Conservation (phyloP, 2,888 invertebrate genomes). For the Colostygia pectinataria region DNA sequence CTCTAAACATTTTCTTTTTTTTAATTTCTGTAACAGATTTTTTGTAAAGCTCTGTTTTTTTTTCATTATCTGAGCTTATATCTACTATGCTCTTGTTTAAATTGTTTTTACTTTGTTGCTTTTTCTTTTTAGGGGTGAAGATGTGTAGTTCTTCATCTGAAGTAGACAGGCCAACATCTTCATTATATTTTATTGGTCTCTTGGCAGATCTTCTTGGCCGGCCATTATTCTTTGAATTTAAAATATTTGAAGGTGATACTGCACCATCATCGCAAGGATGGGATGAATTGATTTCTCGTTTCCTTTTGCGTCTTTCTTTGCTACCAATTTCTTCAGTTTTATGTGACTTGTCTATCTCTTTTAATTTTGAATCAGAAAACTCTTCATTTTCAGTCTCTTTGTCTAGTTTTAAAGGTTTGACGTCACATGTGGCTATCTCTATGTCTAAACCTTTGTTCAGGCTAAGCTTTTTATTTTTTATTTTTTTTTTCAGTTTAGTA, state of each 20-base stretch:
- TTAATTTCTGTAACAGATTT: constrained; percentile 14
- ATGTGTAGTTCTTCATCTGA: constrained; percentile 74
- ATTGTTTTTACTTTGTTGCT: constrained; percentile 29
- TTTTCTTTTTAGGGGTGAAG: constrained; percentile 69
- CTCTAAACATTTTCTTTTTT: constrained; percentile 18
- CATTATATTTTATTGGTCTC: constrained; percentile 67
- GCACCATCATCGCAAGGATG: constrained; percentile 15
- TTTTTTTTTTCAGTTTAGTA: constrained; percentile 55
- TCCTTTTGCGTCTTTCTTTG: constrained; percentile 30
- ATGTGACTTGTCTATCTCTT: constrained; percentile 6
- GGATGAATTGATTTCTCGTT: constrained; percentile 9
- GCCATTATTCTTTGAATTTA: constrained; percentile 31
- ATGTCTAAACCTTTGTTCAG: constrained; percentile 36
- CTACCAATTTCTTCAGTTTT: constrained; percentile 15
- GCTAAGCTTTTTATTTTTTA: constrained; percentile 49
- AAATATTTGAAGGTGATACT: constrained; percentile 19
- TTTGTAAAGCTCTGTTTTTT: constrained; percentile 7
- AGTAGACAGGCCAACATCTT: constrained; percentile 54
- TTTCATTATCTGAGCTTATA: constrained; percentile 23
- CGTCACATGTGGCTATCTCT: constrained; percentile 29
- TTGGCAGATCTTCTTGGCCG: constrained; percentile 66
- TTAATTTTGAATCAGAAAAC: neutral
- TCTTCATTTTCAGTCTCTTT: neutral
- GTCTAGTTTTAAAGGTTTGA: constrained; percentile 13
- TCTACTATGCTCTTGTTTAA: constrained; percentile 14